These are phyloP conservation scores for Sphaeramia orbicularis DNA, from an alignment of 2,797 vertebrate species.

Conservation along the genomic window DNA sequence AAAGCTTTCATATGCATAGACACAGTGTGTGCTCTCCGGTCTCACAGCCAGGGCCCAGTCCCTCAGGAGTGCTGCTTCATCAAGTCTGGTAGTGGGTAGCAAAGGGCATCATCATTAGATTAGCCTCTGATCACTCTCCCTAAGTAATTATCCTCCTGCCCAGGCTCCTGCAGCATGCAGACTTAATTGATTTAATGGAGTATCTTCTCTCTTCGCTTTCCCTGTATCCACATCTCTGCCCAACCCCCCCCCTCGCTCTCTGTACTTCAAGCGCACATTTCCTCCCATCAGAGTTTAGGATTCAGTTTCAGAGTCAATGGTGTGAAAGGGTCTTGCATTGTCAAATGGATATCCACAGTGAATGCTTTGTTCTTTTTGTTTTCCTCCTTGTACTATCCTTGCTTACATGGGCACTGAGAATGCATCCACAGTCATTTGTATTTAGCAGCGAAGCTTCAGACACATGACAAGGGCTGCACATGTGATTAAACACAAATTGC, in stretches of 20 bases:
- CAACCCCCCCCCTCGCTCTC: background rate
- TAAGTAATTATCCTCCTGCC: conserved; percentile 78
- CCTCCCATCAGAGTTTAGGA: conserved; percentile 45
- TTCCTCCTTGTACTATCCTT: background rate
- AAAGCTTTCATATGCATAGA: background rate
- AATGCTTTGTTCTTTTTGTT: conserved; percentile 14
- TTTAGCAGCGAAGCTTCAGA: too few species aligned
- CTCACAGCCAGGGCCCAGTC: conserved; percentile 58
- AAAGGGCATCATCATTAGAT: conserved; percentile 81
- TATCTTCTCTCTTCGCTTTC: conserved; percentile 62
- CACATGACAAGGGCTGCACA: too few species aligned
- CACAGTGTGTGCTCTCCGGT: conserved; percentile 44
- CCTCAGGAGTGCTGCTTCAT: conserved; percentile 74
- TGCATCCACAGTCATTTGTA: too few species aligned
- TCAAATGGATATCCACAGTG: conserved; percentile 17
- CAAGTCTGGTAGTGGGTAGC: conserved; percentile 70
- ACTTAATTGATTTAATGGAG: conserved; percentile 79
- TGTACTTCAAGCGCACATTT: conserved; percentile 47
- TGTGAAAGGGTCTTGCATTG: conserved; percentile 18
- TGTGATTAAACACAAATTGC: too few species aligned
- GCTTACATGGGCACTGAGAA: too few species aligned
- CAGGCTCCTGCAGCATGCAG: conserved; percentile 67
- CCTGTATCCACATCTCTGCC: conserved; percentile 24
- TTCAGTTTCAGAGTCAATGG: conserved; percentile 51
- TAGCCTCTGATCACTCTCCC: conserved; percentile 77